These are phyloP conservation scores for Passer montanus DNA, from an alignment of 2,113 vertebrate species.

Conservation along the genomic window DNA sequence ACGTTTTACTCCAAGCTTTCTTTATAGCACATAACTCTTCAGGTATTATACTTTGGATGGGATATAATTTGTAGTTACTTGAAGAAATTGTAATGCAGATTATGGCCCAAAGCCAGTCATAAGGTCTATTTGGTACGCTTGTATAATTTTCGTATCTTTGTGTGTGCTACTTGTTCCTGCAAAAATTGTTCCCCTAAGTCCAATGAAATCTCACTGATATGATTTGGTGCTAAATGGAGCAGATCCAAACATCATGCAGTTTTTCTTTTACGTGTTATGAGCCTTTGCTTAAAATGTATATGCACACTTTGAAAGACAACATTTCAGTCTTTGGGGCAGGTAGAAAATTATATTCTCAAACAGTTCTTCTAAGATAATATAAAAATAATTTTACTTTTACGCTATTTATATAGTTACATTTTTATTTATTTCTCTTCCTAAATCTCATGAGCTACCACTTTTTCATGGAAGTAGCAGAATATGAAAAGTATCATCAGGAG, in stretches of 20 bases:
- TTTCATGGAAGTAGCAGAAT: neutral
- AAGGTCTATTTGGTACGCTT: neutral
- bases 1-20: neutral
- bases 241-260: neutral
- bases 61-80: constrained; percentile 5
- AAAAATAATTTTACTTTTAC: neutral
- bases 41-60: neutral
- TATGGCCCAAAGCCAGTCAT: neutral
- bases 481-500: neutral
- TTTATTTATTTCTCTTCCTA: neutral
- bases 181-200: constrained; percentile 28
- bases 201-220: neutral
- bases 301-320: neutral
- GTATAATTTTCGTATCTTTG: neutral
- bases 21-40: neutral
- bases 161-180: neutral
- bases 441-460: neutral
- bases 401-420: neutral
- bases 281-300: neutral
- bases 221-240: constrained; percentile 43
- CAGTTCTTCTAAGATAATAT: neutral
- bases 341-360: neutral
- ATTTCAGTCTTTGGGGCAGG: neutral
- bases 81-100: neutral
- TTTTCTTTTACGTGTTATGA: neutral